phyloP scores from a whole-genome alignment of 2,797 vertebrate genomes.

The Mormyrus proboscirostris region DNA sequence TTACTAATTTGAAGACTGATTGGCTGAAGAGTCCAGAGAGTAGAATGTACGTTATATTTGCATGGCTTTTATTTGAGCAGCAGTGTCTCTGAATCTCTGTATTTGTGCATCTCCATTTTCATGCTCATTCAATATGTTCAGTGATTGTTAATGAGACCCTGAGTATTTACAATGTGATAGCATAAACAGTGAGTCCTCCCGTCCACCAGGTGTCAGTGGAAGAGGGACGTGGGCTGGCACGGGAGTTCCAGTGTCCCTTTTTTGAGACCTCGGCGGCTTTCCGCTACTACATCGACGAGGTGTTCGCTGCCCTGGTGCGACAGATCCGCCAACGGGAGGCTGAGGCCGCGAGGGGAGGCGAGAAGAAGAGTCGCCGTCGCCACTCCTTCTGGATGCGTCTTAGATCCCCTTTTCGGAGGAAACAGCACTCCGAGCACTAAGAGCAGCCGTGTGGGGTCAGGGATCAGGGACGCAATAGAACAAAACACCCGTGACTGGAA shows the following conservation, averaged over 20 bases:
- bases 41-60: not conserved
- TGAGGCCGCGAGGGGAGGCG: conserved; percentile 60
- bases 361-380: conserved; percentile 62
- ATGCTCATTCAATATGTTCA: not conserved
- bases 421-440: conserved; percentile 73
- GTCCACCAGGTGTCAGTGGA: conserved; percentile 71
- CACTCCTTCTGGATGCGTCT: conserved; percentile 70
- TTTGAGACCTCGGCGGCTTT: conserved; percentile 77
- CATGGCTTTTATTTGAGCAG: not conserved
- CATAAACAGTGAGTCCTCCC: not conserved
- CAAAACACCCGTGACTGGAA: not conserved
- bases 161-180: too few species aligned
- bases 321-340: conserved; percentile 74
- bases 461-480: not conserved
- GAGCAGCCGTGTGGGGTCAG: conserved; percentile 9
- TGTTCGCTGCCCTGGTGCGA: conserved; percentile 73
- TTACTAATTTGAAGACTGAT: too few species aligned
- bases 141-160: not conserved
- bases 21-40: not conserved
- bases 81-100: not conserved
- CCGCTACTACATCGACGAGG: conserved; percentile 77
- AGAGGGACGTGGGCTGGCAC: conserved; percentile 67
- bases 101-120: not conserved
- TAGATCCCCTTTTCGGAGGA: conserved; percentile 68
- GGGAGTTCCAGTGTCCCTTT: conserved; percentile 78